Conservation (phyloP, 2,888 invertebrate genomes). For the Melieria picta region DNA sequence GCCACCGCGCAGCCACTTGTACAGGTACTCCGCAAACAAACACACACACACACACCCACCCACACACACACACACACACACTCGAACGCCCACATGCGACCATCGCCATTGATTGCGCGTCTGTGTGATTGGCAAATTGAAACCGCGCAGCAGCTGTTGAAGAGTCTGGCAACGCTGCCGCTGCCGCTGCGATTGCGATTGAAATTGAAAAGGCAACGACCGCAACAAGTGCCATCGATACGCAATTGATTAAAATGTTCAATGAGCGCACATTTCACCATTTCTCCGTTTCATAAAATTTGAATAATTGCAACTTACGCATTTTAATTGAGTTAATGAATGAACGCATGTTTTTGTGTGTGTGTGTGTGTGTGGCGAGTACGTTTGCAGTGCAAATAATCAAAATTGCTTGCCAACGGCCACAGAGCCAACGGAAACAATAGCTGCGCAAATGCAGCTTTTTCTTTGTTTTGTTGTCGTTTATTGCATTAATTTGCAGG, state of each 20-base stretch:
- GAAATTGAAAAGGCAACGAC: not conserved
- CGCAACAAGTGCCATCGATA: slow-evolving; percentile 26
- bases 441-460: no score
- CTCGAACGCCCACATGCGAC: not conserved
- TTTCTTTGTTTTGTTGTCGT: no score
- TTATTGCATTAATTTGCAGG: no score
- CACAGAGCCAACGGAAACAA: no score
- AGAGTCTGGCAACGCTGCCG: no score
- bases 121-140: no score
- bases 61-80: not conserved
- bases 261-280: not conserved
- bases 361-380: not conserved
- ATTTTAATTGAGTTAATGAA: slow-evolving; percentile 10
- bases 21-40: not conserved
- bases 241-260: slow-evolving; percentile 29
- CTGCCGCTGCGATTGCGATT: not conserved
- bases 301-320: not conserved
- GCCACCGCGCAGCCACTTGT: not conserved
- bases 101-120: not conserved
- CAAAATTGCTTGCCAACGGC: not conserved
- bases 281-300: not conserved
- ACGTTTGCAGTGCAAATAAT: not conserved
- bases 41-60: not conserved
- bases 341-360: not conserved
- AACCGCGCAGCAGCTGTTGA: no score